Base-by-base conservation (phyloP, 2,113 vertebrate species). In the Percina caprodes region DNA sequence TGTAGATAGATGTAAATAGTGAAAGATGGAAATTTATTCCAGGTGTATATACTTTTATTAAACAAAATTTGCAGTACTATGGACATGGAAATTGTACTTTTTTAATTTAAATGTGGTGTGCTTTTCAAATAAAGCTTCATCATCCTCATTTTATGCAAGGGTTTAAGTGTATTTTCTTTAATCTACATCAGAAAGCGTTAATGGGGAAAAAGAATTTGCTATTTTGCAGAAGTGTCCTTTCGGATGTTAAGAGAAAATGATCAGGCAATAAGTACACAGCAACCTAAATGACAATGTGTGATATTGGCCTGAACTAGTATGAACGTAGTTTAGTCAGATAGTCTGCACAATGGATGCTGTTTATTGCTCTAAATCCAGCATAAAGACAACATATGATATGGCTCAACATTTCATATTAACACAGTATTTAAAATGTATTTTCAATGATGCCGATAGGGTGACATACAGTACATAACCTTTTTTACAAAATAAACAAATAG, bases 341-440 rank as follows among this genome's bases (percentile, higher is more conserved):
- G 24, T 69, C 42, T 66, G 62, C 24, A 79, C 60, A 13, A 18
- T 18, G 49, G 45, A 15, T 3, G 42, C 55, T 4, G 18, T 15
- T 67, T 48, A 54, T 45, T 60, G 66, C 61, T 60, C n/a, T 42
- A 19, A 8, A 63, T 56, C 39, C n/a, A 3, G 1, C 16, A 48
- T 4, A 1, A 5, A 63, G 5, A 59, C 35, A 69, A 82, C 0
- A 68, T 15, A 70, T 49, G 58, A 86, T 39, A 3, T 21, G 9
- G 33, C 63, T 60, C 52, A 30, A 54, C 6, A 23, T 71, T 83
- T 88, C 61, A 82, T 77, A 62, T 74, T 39, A 76, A 86, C 82
- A 73, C 69, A 72, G 60, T 74, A 70, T 74, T 90, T 81, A 3
- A 83, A 81, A 77, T 92, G 75, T 89, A 88, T 88, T 86, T n/a